phyloP scores from a whole-genome alignment of 2,888 invertebrate genomes.

The Microctonus brassicae region DNA sequence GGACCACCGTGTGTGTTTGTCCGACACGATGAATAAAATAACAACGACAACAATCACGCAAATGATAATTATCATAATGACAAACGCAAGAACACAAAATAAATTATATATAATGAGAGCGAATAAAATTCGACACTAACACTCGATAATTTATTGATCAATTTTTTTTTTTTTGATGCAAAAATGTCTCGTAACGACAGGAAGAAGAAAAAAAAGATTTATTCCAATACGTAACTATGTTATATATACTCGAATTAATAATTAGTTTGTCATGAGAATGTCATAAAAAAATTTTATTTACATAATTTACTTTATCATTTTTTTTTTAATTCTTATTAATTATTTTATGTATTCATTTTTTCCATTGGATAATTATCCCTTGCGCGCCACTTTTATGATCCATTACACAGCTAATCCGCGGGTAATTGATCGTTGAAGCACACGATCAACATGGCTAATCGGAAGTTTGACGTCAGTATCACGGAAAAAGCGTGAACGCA shows the following conservation, averaged over 20 bases:
- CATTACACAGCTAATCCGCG: constrained; percentile 23
- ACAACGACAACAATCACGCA: constrained; percentile 18
- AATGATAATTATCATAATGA: not conserved
- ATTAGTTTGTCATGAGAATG: too few species aligned
- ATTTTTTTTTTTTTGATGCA: not conserved
- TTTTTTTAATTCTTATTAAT: too few species aligned
- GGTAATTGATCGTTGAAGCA: constrained; percentile 23
- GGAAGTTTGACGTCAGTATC: constrained; percentile 22
- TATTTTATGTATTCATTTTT: too few species aligned
- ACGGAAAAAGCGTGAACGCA: constrained; percentile 15
- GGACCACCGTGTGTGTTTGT: constrained; percentile 36
- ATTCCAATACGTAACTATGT: too few species aligned
- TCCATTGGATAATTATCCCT: constrained; percentile 5
- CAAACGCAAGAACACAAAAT: too few species aligned
- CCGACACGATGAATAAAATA: constrained; percentile 25
- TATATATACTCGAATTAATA: too few species aligned
- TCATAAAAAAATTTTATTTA: too few species aligned
- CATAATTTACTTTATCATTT: too few species aligned
- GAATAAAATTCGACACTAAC: too few species aligned
- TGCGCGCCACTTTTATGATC: constrained; percentile 13
- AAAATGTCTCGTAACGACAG: too few species aligned
- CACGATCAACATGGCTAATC: constrained; percentile 13
- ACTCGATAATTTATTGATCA: not conserved
- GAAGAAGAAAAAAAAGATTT: too few species aligned
- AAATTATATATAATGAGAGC: too few species aligned